Conservation (phyloP, 1,140 invertebrate species). For the Luehdorfia chinensis region DNA sequence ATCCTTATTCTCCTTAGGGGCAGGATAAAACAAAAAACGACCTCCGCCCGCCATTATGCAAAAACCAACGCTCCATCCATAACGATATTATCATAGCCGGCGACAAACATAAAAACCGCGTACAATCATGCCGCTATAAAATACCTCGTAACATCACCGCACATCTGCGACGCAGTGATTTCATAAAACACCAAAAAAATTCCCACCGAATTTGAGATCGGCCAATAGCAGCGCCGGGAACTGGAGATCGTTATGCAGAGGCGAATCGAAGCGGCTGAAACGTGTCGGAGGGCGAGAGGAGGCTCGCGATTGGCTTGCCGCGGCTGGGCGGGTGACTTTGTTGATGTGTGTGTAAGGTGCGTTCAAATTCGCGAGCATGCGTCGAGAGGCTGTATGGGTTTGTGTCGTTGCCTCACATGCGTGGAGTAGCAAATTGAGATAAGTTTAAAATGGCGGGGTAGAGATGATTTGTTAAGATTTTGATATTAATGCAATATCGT, state of each 20-base stretch:
- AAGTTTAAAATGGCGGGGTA: neutral
- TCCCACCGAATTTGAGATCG: constrained; percentile 60
- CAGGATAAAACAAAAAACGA: constrained; percentile 8
- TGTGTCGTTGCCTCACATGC: constrained; percentile 10
- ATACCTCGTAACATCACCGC: constrained; percentile 45
- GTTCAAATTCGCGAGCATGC: constrained; percentile 28
- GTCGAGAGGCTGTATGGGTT: constrained; percentile 25
- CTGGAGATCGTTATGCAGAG: constrained; percentile 23
- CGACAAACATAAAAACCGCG: constrained; percentile 62
- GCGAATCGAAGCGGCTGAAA: constrained; percentile 41
- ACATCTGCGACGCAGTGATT: constrained; percentile 58
- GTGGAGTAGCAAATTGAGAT: too few species aligned
- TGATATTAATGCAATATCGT: too few species aligned
- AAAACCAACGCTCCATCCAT: constrained; percentile 54
- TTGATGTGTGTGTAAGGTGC: constrained; percentile 20
- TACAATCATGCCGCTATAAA: constrained; percentile 54
- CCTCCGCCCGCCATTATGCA: constrained; percentile 48
- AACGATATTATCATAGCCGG: constrained; percentile 68
- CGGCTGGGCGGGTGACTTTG: constrained; percentile 18
- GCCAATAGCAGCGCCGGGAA: neutral
- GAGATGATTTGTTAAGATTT: neutral
- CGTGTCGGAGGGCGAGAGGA: constrained; percentile 46
- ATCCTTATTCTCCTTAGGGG: constrained; percentile 7
- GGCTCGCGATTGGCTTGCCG: constrained; percentile 45
- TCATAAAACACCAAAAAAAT: constrained; percentile 67